Evolutionary conservation across 2,113 vertebrate genomes (phyloP), one percentile per base, ranked within the genome.

Genomic region (Salvelinus namaycush): DNA sequence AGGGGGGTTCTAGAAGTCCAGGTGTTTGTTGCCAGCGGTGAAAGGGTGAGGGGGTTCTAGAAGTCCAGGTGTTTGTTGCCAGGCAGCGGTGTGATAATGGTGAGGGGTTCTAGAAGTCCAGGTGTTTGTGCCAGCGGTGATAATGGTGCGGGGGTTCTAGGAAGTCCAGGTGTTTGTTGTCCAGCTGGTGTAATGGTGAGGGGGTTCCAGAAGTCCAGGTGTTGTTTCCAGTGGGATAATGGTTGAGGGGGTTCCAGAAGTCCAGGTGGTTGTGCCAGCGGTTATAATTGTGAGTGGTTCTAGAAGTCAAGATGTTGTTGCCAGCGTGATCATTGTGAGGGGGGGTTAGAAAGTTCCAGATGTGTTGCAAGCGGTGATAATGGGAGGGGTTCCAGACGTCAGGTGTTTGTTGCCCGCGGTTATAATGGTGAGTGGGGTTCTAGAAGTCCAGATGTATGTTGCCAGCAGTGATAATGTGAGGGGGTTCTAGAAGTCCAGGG

Each of bases 371-470:
- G 29, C 29, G 29, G 29, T 31, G 29, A 31, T 31, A 5, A 31
- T 31, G 29, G 29, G 31, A 31, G 90, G 88, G 82, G 84, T 88
- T 87, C 95, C 96, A 98, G 95, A 98, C 98, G 94, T 98, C 95
- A 98, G 96, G 95, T 96, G 96, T 64, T 62, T 51, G 57, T 1
- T 60, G 65, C 65, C 65, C 0, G 26, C 4, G 77, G 86, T 89
- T 49, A 78, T 84, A 87, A 89, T 90, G 92, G 90, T 86, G 69
- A 93, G 89, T 80, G 90, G 88, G 82, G 84, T 88, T 87, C 95
- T 97, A 98, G 95, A 98, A 98, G 94, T 98, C 96, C 95, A 98
- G 96, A 95, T 96, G 96, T 94, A 92, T 94, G 92, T 94, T 94
- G 95, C 96, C 94, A 77, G 89, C 90, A 93, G 95, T 92, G 86